A percentile compares a stretch with the other conserved stretches of the same genome.
Evolutionary conservation across 2,888 invertebrate genomes (phyloP).

Genomic region (Lycophotia porphyrea): DNA sequence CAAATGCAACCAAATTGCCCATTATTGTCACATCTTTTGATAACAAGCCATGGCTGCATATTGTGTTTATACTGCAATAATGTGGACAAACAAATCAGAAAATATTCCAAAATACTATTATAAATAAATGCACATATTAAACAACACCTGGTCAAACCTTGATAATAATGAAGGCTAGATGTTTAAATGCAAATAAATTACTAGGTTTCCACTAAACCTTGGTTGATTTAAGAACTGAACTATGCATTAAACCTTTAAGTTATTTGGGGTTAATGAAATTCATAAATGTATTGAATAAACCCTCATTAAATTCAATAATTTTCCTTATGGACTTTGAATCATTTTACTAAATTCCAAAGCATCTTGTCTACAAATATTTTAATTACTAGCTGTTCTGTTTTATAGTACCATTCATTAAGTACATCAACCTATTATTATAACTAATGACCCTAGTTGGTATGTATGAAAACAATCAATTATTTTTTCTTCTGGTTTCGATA

Average conservation of each 20-base stretch:
- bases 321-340: not conserved
- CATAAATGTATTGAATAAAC: not conserved
- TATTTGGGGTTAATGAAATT: not conserved
- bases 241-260: not conserved
- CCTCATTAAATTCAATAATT: too few species aligned
- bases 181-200: not conserved
- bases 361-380: not conserved
- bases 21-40: conserved; percentile 12
- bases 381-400: not conserved
- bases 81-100: not conserved
- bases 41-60: not conserved
- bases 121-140: conserved; percentile 5
- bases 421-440: conserved; percentile 10
- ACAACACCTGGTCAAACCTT: not conserved
- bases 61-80: not conserved
- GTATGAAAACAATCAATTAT: conserved; percentile 50
- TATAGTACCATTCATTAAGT: not conserved
- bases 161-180: not conserved
- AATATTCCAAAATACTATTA: conserved; percentile 4
- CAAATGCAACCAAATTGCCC: not conserved
- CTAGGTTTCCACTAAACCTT: not conserved
- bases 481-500: conserved; percentile 72
- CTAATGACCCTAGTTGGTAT: conserved; percentile 31
- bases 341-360: not conserved
- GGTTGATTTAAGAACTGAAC: not conserved